Evolutionary conservation across 2,888 invertebrate species (phyloP), one percentile per base, ranked within the genome.

Genomic region (Eubasilissa splendida): DNA sequence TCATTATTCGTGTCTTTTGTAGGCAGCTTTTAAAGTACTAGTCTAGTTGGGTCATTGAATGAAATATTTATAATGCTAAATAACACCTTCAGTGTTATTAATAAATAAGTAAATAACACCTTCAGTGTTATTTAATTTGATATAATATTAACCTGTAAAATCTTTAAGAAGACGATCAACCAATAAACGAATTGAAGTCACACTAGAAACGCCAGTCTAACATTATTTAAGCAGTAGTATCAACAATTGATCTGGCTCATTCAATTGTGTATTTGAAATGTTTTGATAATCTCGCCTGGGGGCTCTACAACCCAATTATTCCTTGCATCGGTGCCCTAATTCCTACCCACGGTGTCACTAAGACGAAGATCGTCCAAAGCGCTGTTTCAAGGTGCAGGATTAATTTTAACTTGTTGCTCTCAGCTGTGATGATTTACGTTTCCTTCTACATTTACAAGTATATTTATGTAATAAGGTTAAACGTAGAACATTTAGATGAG

Each of bases 351-450:
- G 73, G 65, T 63, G 73, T 73, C 79, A 33, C 60, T 60, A 22
- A 60, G 52, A 31, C 31, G 31, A n/a, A 33, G 56, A 73, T 60
- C 33, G 58, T 77, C 59, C 8, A 33, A 12, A 58, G 52, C 52
- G 53, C 52, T 50, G 50, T 12, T 31, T 73, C 53, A 73, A 73
- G 60, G 50, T 73, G 14, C 50, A 33, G 63, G 73, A 73, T 59
- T 70, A 58, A 77, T 33, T 77, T 70, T 63, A 73, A 79, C 79
- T 79, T 79, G 79, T 79, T 79, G 79, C 79, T 73, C 79, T 73
- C 22, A 14, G 59, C 31, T 52, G 77, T 53, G 78, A 59, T 78
- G 78, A 78, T 71, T 78, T 59, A 60, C 60, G 60, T 60, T 59
- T n/a, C 7, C 42, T 42, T 4, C 42, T 42, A 42, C 42, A 63